Evolutionary conservation across 2,797 vertebrate genomes (phyloP).

Genomic region (Pangasius krempfi): DNA sequence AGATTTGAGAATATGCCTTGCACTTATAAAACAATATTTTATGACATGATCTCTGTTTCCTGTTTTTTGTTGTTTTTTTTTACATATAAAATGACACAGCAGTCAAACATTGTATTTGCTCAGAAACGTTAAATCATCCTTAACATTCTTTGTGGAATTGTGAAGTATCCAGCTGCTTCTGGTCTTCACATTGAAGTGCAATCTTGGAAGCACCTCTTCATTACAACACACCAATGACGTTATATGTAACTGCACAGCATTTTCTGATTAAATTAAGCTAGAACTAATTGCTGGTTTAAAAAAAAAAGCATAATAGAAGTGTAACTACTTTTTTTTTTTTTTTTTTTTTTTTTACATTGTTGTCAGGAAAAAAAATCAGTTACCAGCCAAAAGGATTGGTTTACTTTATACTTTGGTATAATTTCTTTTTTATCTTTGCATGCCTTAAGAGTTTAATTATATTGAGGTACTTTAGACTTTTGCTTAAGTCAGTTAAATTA

Average conservation of each 20-base stretch:
- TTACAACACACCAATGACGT: not conserved
- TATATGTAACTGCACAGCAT: not conserved
- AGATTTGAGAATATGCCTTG: constrained; percentile 5
- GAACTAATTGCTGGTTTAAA: not conserved
- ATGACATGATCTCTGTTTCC: not conserved
- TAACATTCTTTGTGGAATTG: not conserved
- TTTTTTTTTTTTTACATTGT: not conserved
- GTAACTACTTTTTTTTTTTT: not conserved
- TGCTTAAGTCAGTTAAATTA: not conserved
- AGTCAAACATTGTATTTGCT: not conserved
- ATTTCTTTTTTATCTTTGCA: not conserved
- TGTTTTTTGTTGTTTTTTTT: not conserved
- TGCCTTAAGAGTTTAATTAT: not conserved
- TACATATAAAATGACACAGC: not conserved
- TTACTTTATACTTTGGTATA: too few relatives aligned
- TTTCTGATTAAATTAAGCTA: not conserved
- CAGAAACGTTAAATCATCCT: not conserved
- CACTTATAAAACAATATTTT: constrained; percentile 38
- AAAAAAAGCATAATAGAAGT: not conserved
- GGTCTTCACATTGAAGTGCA: not conserved
- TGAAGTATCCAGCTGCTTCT: not conserved
- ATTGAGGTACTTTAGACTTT: not conserved
- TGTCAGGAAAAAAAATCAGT: not conserved
- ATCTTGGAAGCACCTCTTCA: not conserved
- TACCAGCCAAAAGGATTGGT: not conserved